Conservation (phyloP, 2,888 invertebrate species). For the Caprella mutica region DNA sequence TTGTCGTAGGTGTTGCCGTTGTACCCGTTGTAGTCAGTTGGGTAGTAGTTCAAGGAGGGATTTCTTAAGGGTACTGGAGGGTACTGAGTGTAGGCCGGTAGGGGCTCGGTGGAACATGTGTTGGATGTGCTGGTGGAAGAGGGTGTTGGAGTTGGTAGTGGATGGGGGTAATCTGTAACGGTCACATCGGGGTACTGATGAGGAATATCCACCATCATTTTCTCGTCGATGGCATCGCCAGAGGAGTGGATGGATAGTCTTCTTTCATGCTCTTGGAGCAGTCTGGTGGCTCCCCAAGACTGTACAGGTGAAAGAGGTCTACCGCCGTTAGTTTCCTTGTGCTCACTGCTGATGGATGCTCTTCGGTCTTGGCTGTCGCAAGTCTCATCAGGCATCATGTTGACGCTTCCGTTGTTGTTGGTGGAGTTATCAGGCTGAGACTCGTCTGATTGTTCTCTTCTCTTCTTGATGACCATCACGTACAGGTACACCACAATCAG, state of each 20-base stretch:
- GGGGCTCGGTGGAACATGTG: slow-evolving; percentile 6
- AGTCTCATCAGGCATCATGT: slow-evolving; percentile 19
- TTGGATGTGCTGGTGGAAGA: slow-evolving; percentile 14
- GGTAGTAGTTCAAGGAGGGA: slow-evolving; percentile 19
- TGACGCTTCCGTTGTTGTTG: slow-evolving; percentile 15
- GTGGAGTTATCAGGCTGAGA: slow-evolving; percentile 20
- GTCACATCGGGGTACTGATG: slow-evolving; percentile 30
- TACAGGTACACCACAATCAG: slow-evolving; percentile 22
- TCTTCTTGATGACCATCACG: slow-evolving; percentile 17
- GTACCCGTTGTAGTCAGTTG: slow-evolving; percentile 29
- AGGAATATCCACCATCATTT: slow-evolving; percentile 14
- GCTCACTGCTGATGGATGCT: slow-evolving; percentile 27
- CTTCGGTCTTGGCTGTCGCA: slow-evolving; percentile 18
- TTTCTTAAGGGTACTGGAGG: slow-evolving; percentile 16
- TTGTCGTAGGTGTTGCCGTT: slow-evolving; percentile 26
- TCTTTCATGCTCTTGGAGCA: slow-evolving; percentile 30
- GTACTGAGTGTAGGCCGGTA: slow-evolving; percentile 13
- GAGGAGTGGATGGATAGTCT: slow-evolving; percentile 21
- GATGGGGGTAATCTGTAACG: slow-evolving; percentile 21
- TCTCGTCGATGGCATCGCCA: slow-evolving; percentile 13
- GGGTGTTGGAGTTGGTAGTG: slow-evolving; percentile 12
- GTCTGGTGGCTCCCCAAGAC: slow-evolving; percentile 32
- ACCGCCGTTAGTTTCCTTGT: slow-evolving; percentile 22
- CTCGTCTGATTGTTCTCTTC: slow-evolving; percentile 12
- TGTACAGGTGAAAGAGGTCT: slow-evolving; percentile 29